Conservation (phyloP, 2,888 invertebrate species). For the Drosophila crucigera region DNA sequence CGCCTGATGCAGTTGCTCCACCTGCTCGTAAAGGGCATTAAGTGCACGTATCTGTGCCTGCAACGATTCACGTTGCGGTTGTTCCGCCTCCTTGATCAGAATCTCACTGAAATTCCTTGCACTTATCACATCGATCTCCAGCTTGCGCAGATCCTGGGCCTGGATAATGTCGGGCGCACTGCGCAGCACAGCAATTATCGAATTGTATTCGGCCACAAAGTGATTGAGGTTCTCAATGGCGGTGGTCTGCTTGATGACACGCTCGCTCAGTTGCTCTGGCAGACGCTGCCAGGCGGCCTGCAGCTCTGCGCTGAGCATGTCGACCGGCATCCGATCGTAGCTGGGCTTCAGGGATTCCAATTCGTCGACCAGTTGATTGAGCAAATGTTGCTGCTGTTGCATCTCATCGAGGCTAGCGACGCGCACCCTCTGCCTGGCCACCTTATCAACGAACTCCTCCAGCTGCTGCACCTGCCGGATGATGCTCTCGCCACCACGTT, state of each 20-base stretch:
- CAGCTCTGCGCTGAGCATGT: constrained; percentile 70
- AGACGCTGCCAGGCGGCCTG: constrained; percentile 82
- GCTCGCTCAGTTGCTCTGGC: constrained; percentile 82
- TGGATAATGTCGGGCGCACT: constrained; percentile 61
- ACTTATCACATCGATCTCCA: constrained; percentile 85
- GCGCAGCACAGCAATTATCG: constrained; percentile 78
- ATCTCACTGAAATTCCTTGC: constrained; percentile 85
- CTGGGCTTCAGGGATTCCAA: constrained; percentile 69
- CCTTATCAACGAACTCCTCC: constrained; percentile 69
- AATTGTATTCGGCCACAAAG: constrained; percentile 83
- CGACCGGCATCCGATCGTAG: constrained; percentile 69
- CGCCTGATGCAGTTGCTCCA: constrained; percentile 79
- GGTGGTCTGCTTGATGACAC: constrained; percentile 84
- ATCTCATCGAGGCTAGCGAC: constrained; percentile 79
- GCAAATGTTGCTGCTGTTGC: constrained; percentile 80
- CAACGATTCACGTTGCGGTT: constrained; percentile 75
- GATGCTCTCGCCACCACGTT: constrained; percentile 86
- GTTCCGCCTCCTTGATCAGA: constrained; percentile 83
- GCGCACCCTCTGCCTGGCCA: constrained; percentile 73
- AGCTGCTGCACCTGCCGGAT: constrained; percentile 70
- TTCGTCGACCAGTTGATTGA: constrained; percentile 80
- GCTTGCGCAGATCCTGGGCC: constrained; percentile 83
- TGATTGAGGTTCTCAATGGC: constrained; percentile 85
- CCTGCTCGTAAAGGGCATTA: constrained; percentile 81
- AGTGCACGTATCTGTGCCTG: constrained; percentile 78